Conservation (phyloP, 2,113 vertebrate species). For the Apteryx mantelli region DNA sequence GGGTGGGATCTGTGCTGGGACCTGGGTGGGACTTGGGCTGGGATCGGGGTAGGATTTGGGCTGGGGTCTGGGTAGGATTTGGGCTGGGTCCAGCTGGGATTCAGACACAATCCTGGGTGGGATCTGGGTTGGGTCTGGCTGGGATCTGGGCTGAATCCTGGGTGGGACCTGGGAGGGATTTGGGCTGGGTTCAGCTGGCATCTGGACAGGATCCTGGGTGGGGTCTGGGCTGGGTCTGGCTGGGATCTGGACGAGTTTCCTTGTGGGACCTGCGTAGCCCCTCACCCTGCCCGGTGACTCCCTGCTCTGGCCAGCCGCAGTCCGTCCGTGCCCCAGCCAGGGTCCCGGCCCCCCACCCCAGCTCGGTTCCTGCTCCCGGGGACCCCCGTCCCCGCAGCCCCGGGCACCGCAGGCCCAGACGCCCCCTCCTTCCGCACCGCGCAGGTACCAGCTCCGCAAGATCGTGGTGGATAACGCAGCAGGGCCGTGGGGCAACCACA, state of each 20-base stretch:
- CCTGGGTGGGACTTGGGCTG: not conserved
- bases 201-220: not conserved
- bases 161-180: not conserved
- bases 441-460: slow-evolving; percentile 92
- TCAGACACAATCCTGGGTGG: not conserved
- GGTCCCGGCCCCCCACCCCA: not conserved
- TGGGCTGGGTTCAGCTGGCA: not conserved
- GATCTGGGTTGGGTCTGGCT: not conserved
- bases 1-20: not conserved
- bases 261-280: not conserved
- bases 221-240: not conserved
- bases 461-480: slow-evolving; percentile 91
- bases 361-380: not conserved
- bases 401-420: not conserved
- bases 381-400: accelerated
- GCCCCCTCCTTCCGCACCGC: accelerated
- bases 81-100: not conserved
- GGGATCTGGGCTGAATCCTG: not conserved
- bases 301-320: accelerated
- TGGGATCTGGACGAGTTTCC: not conserved
- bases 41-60: not conserved
- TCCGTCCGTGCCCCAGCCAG: no score
- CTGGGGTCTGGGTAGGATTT: not conserved
- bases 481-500: slow-evolving; percentile 89
- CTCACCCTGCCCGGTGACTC: accelerated